Evolutionary conservation across 1,140 invertebrate species (phyloP).

Genomic region (Saccostrea glomerata): DNA sequence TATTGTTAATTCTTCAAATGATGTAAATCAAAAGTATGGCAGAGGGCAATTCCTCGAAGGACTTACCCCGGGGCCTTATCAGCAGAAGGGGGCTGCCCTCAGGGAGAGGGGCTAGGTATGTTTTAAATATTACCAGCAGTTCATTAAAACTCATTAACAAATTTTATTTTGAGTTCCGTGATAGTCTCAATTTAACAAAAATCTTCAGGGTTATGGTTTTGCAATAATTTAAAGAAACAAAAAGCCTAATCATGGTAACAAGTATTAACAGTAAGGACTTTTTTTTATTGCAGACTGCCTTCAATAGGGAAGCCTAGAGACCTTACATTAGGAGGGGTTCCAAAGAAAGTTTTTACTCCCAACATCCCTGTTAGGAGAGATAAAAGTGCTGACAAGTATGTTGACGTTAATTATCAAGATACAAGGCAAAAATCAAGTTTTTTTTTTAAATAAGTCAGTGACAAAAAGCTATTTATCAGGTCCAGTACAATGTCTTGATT

Average conservation of each 20-base stretch:
- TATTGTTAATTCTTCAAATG: neutral
- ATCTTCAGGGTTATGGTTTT: neutral
- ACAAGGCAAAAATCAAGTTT: no score
- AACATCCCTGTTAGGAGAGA: constrained; percentile 72
- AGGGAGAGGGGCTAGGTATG: constrained; percentile 69
- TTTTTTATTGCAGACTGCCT: constrained; percentile 68
- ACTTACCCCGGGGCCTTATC: constrained; percentile 71
- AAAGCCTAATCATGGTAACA: neutral
- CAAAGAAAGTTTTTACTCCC: constrained; percentile 74
- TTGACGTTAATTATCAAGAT: neutral
- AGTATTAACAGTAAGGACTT: neutral
- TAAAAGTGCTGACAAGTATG: constrained; percentile 66
- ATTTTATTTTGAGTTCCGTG: no score
- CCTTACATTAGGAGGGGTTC: constrained; percentile 75
- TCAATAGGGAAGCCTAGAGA: constrained; percentile 73
- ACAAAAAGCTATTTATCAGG: no score
- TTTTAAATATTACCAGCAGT: neutral
- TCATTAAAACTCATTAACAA: neutral
- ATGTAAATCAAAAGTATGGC: constrained; percentile 44
- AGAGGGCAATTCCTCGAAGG: constrained; percentile 54
- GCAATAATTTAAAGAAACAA: neutral
- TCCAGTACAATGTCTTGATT: no score
- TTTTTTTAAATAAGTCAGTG: no score
- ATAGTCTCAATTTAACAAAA: neutral
- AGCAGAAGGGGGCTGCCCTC: constrained; percentile 69